A percentile compares a stretch with the other conserved stretches of the same genome.
phyloP scores from a whole-genome alignment of 1,140 invertebrate species.

The Anoplolepis gracilipes region DNA sequence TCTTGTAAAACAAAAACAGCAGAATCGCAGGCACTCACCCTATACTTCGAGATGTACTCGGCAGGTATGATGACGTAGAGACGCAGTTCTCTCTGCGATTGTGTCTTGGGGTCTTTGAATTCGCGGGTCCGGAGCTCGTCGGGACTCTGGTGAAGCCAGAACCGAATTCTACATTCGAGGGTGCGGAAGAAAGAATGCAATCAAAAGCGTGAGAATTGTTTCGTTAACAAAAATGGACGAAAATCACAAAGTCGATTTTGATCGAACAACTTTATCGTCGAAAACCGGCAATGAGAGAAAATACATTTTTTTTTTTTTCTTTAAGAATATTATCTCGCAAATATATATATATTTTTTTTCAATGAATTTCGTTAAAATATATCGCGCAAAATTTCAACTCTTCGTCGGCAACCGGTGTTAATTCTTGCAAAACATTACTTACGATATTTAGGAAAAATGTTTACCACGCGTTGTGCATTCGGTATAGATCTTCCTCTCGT shows the following conservation, averaged over 20 bases:
- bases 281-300: neutral
- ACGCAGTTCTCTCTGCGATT: slow-evolving; percentile 29
- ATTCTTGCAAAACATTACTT: slow-evolving; percentile 2
- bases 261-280: slow-evolving; percentile 3
- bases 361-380: neutral
- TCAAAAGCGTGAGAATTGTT: neutral
- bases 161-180: slow-evolving; percentile 39
- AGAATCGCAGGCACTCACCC: slow-evolving; percentile 11
- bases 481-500: slow-evolving; percentile 47
- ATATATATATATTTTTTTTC: neutral
- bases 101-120: slow-evolving; percentile 6
- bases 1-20: neutral
- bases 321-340: neutral
- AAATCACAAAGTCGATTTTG: neutral
- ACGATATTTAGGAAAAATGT: slow-evolving; percentile 66
- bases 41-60: slow-evolving; percentile 17
- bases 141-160: slow-evolving; percentile 31
- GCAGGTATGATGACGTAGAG: slow-evolving; percentile 46
- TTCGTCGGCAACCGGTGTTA: neutral
- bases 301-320: neutral
- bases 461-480: slow-evolving; percentile 20
- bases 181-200: neutral
- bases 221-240: neutral
- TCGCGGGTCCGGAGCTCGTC: slow-evolving; percentile 29
- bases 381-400: too few relatives aligned